Evolutionary conservation across 2,113 vertebrate species (phyloP), one percentile per base, ranked within the genome.

Genomic region (Paralichthys olivaceus): DNA sequence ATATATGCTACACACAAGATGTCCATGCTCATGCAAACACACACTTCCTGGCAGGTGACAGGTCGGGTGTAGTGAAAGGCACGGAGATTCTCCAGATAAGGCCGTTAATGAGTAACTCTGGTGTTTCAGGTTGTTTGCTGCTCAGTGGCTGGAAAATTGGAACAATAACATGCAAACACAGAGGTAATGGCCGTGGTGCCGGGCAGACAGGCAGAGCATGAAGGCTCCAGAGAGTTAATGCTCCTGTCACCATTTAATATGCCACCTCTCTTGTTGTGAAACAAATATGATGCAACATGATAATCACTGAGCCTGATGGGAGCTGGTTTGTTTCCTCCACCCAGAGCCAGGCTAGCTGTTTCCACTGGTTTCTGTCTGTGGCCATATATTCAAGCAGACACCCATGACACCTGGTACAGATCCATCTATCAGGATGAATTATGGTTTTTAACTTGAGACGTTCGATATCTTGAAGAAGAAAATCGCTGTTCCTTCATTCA

Each of bases 81-180:
- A 69, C 34, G 45, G 71, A 88, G 90, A 89, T 90, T 77, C 83
- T 86, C 55, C 78, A 81, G 86, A 92, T 91, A 87, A 84, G 65
- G 54, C 66, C 22, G 90, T 94, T 87, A 93, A 94, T 94, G 76
- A 92, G 84, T 94, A 92, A 92, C 86, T 5, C 45, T 22, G 70
- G 70, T 70, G 69, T 88, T 91, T 86, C 86, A 81, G 75, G 77
- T 81, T 80, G 81, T 94, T 93, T 94, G 89, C 90, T 90, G 86
- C 90, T 78, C 90, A 91, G 84, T 91, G 85, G 84, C 84, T 91
- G 89, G 91, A 93, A 94, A 93, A 93, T 88, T 76, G 87, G 81
- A 73, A 75, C 89, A 89, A 90, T 93, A 91, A 90, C 85, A 88
- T 68, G 85, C 82, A 92, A 91, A 90, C 84, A 90, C 4, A 2